Conservation (phyloP, 2,888 invertebrate genomes). For the Lasioglossum morio region DNA sequence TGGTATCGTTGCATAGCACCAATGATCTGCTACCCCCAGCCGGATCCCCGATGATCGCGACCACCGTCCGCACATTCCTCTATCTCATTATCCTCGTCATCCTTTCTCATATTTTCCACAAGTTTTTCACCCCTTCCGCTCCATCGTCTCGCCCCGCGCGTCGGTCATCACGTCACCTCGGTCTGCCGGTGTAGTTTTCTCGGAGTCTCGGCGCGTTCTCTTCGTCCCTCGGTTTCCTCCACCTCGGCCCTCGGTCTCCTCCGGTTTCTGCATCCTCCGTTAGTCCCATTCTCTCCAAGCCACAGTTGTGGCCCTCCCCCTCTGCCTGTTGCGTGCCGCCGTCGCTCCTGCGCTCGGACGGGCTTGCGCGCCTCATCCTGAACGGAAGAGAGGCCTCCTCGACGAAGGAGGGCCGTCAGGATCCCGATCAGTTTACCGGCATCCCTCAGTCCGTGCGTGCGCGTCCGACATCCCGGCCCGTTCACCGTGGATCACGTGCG, state of each 20-base stretch:
- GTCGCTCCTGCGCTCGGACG: slow-evolving; percentile 57
- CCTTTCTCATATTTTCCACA: not conserved
- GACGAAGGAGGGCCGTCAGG: slow-evolving; percentile 76
- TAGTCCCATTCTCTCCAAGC: slow-evolving; percentile 37
- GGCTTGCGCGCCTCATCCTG: slow-evolving; percentile 77
- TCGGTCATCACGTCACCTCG: not conserved
- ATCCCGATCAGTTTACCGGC: slow-evolving; percentile 82
- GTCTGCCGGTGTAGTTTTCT: slow-evolving; percentile 12
- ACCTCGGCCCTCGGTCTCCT: not conserved
- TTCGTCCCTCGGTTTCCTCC: slow-evolving; percentile 10
- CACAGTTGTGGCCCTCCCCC: slow-evolving; percentile 23
- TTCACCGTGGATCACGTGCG: slow-evolving; percentile 75
- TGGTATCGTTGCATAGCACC: not conserved
- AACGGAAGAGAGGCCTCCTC: slow-evolving; percentile 64
- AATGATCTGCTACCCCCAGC: not conserved
- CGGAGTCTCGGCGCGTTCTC: slow-evolving; percentile 9
- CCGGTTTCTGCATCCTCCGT: slow-evolving; percentile 28
- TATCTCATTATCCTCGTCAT: slow-evolving; percentile 17
- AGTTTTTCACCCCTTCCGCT: not conserved
- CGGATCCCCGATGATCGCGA: not conserved
- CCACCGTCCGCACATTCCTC: not conserved
- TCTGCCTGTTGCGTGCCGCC: slow-evolving; percentile 42
- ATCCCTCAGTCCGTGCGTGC: slow-evolving; percentile 77
- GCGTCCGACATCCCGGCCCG: slow-evolving; percentile 64
- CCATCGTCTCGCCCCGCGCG: not conserved